phyloP scores from a whole-genome alignment of 2,113 vertebrate genomes.

The Cynopterus brachyotis region DNA sequence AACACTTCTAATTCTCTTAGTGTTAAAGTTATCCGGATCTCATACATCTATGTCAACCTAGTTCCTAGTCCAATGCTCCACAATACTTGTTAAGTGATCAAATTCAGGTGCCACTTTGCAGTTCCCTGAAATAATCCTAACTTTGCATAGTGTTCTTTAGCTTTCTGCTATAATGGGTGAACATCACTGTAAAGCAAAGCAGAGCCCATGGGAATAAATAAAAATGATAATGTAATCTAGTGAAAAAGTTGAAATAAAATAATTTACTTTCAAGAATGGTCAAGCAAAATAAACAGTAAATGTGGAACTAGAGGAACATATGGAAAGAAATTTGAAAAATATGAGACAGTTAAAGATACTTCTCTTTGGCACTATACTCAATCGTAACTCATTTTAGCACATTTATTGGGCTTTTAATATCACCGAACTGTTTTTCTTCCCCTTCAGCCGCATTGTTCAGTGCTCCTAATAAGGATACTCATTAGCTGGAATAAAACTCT shows the following conservation, averaged over 20 bases:
- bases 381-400: background rate
- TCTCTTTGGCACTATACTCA: background rate
- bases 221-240: background rate
- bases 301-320: background rate
- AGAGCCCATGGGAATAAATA: background rate
- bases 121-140: background rate
- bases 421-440: background rate
- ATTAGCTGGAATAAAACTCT: background rate
- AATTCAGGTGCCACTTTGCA: background rate
- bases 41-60: background rate
- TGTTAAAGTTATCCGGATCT: background rate
- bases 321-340: background rate
- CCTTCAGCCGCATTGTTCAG: background rate
- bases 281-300: background rate
- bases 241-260: background rate
- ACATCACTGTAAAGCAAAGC: background rate
- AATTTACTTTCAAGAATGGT: background rate
- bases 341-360: background rate
- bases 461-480: background rate
- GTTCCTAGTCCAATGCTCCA: background rate
- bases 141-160: background rate
- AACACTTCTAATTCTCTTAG: background rate
- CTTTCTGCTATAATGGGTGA: background rate
- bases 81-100: background rate
- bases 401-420: background rate